phyloP scores from a whole-genome alignment of 2,797 vertebrate species.

The Halcyon leucocephala region DNA sequence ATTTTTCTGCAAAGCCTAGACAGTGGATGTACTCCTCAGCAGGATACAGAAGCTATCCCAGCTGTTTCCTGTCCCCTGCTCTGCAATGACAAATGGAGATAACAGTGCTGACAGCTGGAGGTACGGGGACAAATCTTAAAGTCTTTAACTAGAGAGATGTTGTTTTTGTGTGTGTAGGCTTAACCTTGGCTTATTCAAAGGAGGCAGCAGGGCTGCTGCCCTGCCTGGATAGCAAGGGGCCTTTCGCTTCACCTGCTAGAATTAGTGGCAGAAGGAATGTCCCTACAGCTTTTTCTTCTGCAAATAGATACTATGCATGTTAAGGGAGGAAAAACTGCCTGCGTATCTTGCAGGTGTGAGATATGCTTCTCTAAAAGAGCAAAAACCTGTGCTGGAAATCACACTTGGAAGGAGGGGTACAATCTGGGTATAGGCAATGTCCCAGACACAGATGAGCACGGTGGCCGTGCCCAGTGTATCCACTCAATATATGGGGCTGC shows the following conservation, averaged over 20 bases:
- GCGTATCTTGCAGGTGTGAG: neutral
- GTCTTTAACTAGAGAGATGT: neutral
- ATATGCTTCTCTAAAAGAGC: neutral
- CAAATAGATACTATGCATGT: neutral
- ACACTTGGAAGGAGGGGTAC: neutral
- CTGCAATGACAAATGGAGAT: neutral
- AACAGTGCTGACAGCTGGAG: neutral
- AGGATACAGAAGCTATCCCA: neutral
- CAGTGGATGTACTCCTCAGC: neutral
- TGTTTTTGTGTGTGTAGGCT: neutral
- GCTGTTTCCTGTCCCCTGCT: neutral
- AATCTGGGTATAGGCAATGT: neutral
- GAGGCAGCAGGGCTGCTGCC: neutral
- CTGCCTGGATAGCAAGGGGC: neutral
- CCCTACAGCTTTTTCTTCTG: neutral
- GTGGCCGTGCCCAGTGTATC: rapidly evolving
- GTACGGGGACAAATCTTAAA: neutral
- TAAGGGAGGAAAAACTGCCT: neutral
- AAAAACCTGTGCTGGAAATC: neutral
- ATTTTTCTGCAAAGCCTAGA: conserved; percentile 14
- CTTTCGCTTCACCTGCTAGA: neutral
- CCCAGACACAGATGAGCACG: neutral
- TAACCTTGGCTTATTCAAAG: neutral
- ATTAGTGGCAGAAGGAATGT: neutral
- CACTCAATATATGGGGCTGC: rapidly evolving